Evolutionary conservation across 2,888 invertebrate genomes (phyloP).

Genomic region (Parnassius apollo): DNA sequence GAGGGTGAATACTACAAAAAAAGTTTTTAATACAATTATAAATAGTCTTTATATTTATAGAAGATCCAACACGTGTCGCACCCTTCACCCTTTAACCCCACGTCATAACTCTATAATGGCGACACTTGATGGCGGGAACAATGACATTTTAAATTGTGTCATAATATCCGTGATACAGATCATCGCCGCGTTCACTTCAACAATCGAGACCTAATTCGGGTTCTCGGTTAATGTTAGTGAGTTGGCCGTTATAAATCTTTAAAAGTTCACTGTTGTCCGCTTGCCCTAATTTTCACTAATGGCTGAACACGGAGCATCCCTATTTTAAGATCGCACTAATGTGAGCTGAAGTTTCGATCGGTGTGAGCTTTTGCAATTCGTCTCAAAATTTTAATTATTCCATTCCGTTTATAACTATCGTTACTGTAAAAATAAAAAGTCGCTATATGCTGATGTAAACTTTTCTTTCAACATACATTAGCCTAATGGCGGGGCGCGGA

Average conservation of each 20-base stretch:
- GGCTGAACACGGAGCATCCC: constrained; percentile 45
- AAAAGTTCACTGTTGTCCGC: constrained; percentile 40
- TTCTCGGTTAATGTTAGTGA: constrained; percentile 43
- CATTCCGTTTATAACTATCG: neutral
- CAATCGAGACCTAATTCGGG: constrained; percentile 59
- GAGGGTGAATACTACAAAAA: neutral
- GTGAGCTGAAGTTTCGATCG: constrained; percentile 33
- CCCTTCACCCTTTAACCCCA: constrained; percentile 67
- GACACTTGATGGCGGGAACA: constrained; percentile 46
- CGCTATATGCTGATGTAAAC: too few relatives aligned
- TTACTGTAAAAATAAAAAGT: too few relatives aligned
- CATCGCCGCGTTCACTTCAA: constrained; percentile 39
- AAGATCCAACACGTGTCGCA: constrained; percentile 57
- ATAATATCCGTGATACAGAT: constrained; percentile 46
- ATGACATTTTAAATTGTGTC: constrained; percentile 74
- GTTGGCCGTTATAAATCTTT: constrained; percentile 55
- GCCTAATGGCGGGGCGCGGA: too few relatives aligned
- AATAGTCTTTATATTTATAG: constrained; percentile 26
- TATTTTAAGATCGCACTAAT: constrained; percentile 47
- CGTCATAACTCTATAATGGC: constrained; percentile 58
- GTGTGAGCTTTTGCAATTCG: constrained; percentile 26
- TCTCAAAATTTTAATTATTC: constrained; percentile 12
- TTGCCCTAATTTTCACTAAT: constrained; percentile 67
- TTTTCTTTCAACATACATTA: too few relatives aligned
- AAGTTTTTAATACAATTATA: constrained; percentile 7